These are phyloP conservation scores for Drosophila antonietae DNA, from an alignment of 2,888 invertebrate species.

Conservation along the genomic window DNA sequence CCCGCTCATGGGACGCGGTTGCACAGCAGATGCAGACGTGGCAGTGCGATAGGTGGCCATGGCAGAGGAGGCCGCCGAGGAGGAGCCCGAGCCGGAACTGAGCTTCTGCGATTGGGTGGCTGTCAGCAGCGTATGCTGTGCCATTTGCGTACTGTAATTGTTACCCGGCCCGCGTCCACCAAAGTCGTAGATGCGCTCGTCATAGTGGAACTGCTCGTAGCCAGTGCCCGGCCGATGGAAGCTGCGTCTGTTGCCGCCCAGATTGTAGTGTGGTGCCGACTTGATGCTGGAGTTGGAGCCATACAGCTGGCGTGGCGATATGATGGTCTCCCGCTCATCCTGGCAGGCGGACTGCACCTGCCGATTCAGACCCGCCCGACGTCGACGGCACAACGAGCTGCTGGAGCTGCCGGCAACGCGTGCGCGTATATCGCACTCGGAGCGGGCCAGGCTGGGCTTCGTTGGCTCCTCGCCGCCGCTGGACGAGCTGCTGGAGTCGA, in stretches of 20 bases:
- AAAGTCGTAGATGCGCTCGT: slow-evolving; percentile 84
- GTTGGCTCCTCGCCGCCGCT: slow-evolving; percentile 85
- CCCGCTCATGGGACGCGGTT: slow-evolving; percentile 64
- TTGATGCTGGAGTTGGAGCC: slow-evolving; percentile 85
- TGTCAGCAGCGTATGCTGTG: slow-evolving; percentile 35
- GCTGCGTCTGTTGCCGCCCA: slow-evolving; percentile 68
- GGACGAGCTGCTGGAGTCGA: slow-evolving; percentile 86
- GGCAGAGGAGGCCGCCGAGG: slow-evolving; percentile 59
- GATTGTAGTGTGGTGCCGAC: slow-evolving; percentile 85
- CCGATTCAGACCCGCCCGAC: slow-evolving; percentile 81
- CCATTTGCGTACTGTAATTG: slow-evolving; percentile 65
- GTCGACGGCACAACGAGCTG: slow-evolving; percentile 72
- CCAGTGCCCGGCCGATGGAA: slow-evolving; percentile 61
- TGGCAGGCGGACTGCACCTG: slow-evolving; percentile 79
- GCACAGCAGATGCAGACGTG: slow-evolving; percentile 12
- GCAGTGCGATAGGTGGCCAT: slow-evolving; percentile 52
- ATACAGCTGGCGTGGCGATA: slow-evolving; percentile 82
- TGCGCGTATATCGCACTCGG: slow-evolving; percentile 86
- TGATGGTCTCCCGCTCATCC: slow-evolving; percentile 76
- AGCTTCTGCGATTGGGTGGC: slow-evolving; percentile 58
- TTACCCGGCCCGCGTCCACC: slow-evolving; percentile 82
- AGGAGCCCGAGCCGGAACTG: slow-evolving; percentile 76
- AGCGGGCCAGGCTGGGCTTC: slow-evolving; percentile 85
- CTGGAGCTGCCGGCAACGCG: slow-evolving; percentile 71
- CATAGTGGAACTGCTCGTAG: slow-evolving; percentile 78